phyloP scores from a whole-genome alignment of 2,888 invertebrate genomes.

The Scaptodrosophila latifasciaeformis region DNA sequence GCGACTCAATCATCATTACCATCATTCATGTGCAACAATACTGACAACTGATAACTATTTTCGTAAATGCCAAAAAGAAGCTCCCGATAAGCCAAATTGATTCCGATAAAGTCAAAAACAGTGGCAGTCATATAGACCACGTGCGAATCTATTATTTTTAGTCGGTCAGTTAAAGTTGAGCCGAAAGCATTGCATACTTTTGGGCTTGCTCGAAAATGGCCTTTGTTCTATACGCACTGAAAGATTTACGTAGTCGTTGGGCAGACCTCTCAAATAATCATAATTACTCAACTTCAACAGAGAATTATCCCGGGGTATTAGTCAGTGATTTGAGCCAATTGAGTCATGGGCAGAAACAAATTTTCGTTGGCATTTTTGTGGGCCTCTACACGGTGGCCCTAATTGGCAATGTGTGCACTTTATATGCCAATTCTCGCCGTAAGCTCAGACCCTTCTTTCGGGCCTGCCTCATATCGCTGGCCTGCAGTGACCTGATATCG shows the following conservation, averaged over 20 bases:
- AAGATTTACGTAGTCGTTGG: neutral
- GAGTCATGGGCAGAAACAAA: slow-evolving; percentile 24
- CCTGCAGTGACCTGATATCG: slow-evolving; percentile 75
- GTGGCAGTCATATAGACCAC: neutral
- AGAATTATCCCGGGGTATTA: slow-evolving; percentile 36
- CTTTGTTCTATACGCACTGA: slow-evolving; percentile 17
- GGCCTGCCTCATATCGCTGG: slow-evolving; percentile 76
- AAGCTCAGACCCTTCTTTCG: slow-evolving; percentile 77
- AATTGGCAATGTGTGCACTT: slow-evolving; percentile 57
- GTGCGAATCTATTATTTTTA: slow-evolving; percentile 7
- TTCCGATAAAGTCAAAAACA: neutral
- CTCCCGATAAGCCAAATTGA: neutral
- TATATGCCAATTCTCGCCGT: slow-evolving; percentile 68
- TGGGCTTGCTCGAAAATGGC: slow-evolving; percentile 37
- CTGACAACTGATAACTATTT: neutral
- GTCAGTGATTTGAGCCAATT: slow-evolving; percentile 47
- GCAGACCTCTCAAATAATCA: too few species aligned
- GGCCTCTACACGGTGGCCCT: slow-evolving; percentile 47
- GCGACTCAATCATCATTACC: too few species aligned
- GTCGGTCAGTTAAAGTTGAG: slow-evolving; percentile 17
- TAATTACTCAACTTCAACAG: neutral
- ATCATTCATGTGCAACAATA: too few species aligned
- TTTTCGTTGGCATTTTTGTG: slow-evolving; percentile 42
- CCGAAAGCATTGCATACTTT: slow-evolving; percentile 42
- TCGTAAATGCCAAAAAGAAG: too few species aligned